Percentiles rank a stretch among this genome's conserved stretches.
phyloP scores from a whole-genome alignment of 2,888 invertebrate genomes.

The Acanthosepion esculentum region DNA sequence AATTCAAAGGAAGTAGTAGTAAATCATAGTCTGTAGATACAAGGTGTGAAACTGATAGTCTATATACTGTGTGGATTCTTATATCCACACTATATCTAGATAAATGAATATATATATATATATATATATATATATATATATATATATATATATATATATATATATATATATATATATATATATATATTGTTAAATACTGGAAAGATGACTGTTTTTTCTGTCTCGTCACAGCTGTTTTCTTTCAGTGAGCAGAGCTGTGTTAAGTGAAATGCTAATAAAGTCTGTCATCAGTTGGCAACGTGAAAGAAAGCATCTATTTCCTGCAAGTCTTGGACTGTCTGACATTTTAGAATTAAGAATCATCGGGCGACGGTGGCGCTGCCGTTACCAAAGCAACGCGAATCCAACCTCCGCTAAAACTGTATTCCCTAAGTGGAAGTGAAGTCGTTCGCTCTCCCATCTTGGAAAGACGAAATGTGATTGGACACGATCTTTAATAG shows the following conservation, averaged over 20 bases:
- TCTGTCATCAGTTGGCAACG: not conserved
- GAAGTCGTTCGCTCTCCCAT: not conserved
- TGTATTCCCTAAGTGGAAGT: slow-evolving; percentile 18
- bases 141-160: not conserved
- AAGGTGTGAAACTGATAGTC: too few relatives aligned
- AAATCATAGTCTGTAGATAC: too few relatives aligned
- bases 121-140: not conserved
- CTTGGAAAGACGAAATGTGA: not conserved
- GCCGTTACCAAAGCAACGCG: not conserved
- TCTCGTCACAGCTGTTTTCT: not conserved
- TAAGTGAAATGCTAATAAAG: not conserved
- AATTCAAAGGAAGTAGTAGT: too few relatives aligned
- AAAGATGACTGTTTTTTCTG: not conserved
- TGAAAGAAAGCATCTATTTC: not conserved
- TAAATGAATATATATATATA: too few relatives aligned
- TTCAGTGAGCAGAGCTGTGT: not conserved
- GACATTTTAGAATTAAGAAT: not conserved
- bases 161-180: slow-evolving; percentile 24
- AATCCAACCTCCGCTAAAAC: not conserved
- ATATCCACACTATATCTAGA: too few relatives aligned
- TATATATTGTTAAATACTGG: not conserved
- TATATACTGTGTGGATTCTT: too few relatives aligned
- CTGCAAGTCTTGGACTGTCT: not conserved
- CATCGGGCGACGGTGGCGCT: not conserved
- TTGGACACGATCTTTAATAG: not conserved